Base-by-base conservation (phyloP, 2,113 vertebrate species). In the Ceyx melanurus region DNA sequence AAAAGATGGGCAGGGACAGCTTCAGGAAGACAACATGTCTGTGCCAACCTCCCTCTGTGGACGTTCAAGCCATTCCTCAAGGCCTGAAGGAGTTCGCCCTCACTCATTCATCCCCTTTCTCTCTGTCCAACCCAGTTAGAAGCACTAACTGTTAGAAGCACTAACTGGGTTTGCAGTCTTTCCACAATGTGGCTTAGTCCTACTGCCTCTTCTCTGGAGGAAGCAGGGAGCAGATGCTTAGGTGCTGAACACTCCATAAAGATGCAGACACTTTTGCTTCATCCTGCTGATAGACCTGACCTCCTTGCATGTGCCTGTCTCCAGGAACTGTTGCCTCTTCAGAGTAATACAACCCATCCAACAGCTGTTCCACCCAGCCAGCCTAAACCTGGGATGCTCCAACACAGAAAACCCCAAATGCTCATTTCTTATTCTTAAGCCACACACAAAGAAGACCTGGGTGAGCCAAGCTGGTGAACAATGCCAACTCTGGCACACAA, bases 251-350 rank as follows among this genome's bases (percentile, higher is more conserved):
- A 22, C 2, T 61, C 15, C 10, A 19, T 19, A 4, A 79, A 56
- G 31, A 28, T 26, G 53, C 0, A 1, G 61, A 37, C 8, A 11
- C 3, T 26, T 20, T 20, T 33, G 17, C n/a, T 76, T 62, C 40
- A 15, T 72, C 28, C 35, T 35, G 35, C 51, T 53, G 22, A 14
- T 1, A 35, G n/a, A 31, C 16, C 9, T 0, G 1, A 23, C 6
- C 9, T 40, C 42, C 42, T 45, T 3, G 2, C 18, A 9, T 0
- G 1, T 5, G 14, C 9, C 14, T 0, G 0, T 11, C 15, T 19
- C 45, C 42, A 57, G 35, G 15, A 83, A 29, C 42, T 4, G 13
- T 8, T 22, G 13, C 3, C 7, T n/a, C 28, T 51, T 21, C 0
- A 0, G 20, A 40, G 29, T 3, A 37, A 12, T 1, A 11, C 19